Evolutionary conservation across 2,113 vertebrate species (phyloP), one percentile per base, ranked within the genome.

Genomic region (Rhegmatorhina hoffmannsi): DNA sequence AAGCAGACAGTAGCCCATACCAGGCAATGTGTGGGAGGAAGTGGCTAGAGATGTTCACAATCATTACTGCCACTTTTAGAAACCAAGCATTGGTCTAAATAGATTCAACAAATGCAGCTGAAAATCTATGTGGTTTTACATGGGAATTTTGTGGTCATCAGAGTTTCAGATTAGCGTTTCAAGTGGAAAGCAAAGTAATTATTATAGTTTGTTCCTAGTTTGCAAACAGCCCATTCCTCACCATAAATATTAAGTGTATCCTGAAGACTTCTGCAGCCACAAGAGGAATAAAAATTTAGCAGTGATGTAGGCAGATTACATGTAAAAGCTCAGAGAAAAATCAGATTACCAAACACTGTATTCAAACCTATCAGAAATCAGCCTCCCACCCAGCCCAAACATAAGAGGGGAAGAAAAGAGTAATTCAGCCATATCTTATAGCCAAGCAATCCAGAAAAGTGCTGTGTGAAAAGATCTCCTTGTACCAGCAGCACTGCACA

Each of bases 1-100:
- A 52, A 67, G 72, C 83, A 97, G 92, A 95, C 95, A 88, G 64
- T 29, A 86, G 83, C 94, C 87, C 88, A 80, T 88, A 86, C 6
- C 3, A 24, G 75, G 92, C 72, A 67, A 8, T 0, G 19, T 60
- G 91, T 84, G 86, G 92, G 94, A 94, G 94, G 96, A 90, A 95
- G 64, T 29, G 68, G 89, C 89, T 82, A 70, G 90, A 90, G 92
- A 34, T 77, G 83, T n/a, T 88, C 26, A 6, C 28, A 79, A 76
- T 53, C 84, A 74, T 74, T 43, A 58, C 25, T 74, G 46, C 79
- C 74, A 72, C 86, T 91, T 96, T 94, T 94, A 95, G 95, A 93
- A 93, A 92, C 80, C 34, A 44, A 75, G 26, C 10, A 66, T 43
- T 63, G 79, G 90, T 88, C 91, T 91, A 89, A 96, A 94, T 53